A percentile compares a stretch with the other conserved stretches of the same genome.
Conservation (phyloP, 1,140 invertebrate genomes). For the Venustaconcha ellipsiformis region DNA sequence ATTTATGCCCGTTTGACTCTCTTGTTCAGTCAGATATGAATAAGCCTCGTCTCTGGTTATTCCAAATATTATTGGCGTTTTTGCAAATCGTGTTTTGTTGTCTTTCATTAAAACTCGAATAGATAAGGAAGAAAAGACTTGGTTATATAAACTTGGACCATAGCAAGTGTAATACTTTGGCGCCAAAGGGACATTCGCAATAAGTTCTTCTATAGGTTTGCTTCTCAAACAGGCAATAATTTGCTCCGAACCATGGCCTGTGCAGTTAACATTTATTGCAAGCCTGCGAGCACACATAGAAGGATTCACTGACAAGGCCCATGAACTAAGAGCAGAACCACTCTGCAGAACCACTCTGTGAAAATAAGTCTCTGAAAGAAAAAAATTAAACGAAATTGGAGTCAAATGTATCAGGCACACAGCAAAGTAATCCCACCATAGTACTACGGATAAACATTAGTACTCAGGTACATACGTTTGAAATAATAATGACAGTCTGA, state of each 20-base stretch:
- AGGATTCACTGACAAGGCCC: constrained; percentile 90
- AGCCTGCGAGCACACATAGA: constrained; percentile 87
- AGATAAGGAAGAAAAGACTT: constrained; percentile 71
- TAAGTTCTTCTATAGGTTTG: constrained; percentile 81
- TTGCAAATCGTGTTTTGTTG: constrained; percentile 44
- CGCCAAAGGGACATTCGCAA: constrained; percentile 75
- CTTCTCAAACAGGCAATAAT: constrained; percentile 87
- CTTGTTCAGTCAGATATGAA: constrained; percentile 88
- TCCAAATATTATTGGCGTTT: constrained; percentile 87
- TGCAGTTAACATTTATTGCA: constrained; percentile 86
- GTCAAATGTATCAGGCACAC: no score
- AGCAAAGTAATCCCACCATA: no score
- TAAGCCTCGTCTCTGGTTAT: constrained; percentile 92
- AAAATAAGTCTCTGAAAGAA: constrained; percentile 20
- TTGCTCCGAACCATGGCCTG: constrained; percentile 71
- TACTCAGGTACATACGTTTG: no score
- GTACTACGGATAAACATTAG: no score
- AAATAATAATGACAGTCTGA: no score
- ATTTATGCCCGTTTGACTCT: constrained; percentile 93
- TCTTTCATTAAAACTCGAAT: constrained; percentile 70
- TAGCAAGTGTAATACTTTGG: constrained; percentile 63
- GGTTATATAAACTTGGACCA: neutral
- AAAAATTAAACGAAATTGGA: no score
- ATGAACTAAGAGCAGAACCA: constrained; percentile 85
- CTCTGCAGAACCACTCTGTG: constrained; percentile 50